phyloP scores from a whole-genome alignment of 2,113 vertebrate species.

The Phylloscopus whistleri region DNA sequence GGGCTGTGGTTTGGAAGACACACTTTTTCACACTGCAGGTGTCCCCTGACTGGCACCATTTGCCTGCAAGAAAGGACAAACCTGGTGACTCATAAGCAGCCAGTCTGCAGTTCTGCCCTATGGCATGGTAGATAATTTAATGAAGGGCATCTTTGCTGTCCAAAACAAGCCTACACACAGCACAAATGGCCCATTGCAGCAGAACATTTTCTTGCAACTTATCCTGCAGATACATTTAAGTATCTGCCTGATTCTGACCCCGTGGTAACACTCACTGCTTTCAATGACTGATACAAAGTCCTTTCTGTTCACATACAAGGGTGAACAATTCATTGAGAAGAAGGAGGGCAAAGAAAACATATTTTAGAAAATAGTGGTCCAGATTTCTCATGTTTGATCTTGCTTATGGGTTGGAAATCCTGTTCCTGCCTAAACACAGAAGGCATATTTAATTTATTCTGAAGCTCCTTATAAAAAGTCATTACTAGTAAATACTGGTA shows the following conservation, averaged over 20 bases:
- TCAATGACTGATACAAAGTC: constrained; percentile 32
- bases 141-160: neutral
- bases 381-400: constrained; percentile 18
- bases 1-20: neutral
- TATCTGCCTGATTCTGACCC: neutral
- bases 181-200: neutral
- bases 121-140: neutral
- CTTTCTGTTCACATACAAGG: constrained; percentile 27
- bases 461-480: neutral
- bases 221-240: constrained; percentile 31
- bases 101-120: neutral
- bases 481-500: neutral
- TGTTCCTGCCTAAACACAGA: neutral
- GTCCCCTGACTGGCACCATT: neutral
- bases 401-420: neutral
- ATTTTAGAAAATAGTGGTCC: constrained; percentile 18
- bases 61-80: neutral
- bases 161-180: neutral
- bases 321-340: neutral
- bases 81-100: neutral
- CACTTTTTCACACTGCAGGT: neutral
- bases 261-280: constrained; percentile 32
- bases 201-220: constrained; percentile 1
- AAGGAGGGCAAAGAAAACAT: constrained; percentile 6
- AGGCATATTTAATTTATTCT: neutral